Evolutionary conservation across 2,888 invertebrate species (phyloP).

Genomic region (Copidosoma aretas): DNA sequence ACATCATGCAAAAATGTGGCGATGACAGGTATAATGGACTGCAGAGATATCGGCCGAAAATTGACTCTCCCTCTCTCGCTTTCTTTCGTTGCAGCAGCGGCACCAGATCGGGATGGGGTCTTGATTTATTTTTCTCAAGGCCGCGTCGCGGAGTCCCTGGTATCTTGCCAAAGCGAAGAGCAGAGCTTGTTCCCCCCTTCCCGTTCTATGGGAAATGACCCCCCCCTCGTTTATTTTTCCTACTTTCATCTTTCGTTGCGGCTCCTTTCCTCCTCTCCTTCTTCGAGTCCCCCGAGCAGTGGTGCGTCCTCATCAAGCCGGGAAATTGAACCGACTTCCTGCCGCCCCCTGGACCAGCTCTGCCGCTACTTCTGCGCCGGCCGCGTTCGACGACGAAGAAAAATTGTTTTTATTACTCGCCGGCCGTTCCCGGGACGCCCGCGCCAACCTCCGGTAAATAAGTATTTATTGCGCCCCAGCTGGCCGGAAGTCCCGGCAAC

Average conservation of each 20-base stretch:
- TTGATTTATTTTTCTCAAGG: slow-evolving; percentile 24
- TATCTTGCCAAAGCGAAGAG: slow-evolving; percentile 27
- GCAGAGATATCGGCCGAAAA: slow-evolving; percentile 20
- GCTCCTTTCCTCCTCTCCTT: background rate
- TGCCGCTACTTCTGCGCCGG: background rate
- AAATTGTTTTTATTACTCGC: slow-evolving; percentile 29
- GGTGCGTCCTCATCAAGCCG: background rate
- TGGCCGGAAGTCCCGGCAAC: slow-evolving; percentile 6
- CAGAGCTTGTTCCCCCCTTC: background rate
- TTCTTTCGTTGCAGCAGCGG: background rate
- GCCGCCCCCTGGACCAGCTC: background rate
- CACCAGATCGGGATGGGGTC: too few species aligned
- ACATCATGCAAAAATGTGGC: too few species aligned
- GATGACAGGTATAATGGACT: too few species aligned
- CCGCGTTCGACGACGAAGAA: slow-evolving; percentile 19
- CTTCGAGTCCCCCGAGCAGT: background rate
- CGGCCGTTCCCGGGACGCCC: background rate
- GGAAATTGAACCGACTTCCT: slow-evolving; percentile 27
- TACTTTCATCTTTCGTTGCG: slow-evolving; percentile 29
- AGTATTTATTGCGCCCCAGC: slow-evolving; percentile 22
- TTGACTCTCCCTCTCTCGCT: slow-evolving; percentile 5
- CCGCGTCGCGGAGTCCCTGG: background rate
- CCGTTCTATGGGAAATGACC: slow-evolving; percentile 13
- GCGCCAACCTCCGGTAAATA: slow-evolving; percentile 9
- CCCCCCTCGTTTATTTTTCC: background rate